Percentiles rank a stretch among this genome's conserved stretches.
phyloP scores from a whole-genome alignment of 1,140 invertebrate species.

The Heliothis virescens region DNA sequence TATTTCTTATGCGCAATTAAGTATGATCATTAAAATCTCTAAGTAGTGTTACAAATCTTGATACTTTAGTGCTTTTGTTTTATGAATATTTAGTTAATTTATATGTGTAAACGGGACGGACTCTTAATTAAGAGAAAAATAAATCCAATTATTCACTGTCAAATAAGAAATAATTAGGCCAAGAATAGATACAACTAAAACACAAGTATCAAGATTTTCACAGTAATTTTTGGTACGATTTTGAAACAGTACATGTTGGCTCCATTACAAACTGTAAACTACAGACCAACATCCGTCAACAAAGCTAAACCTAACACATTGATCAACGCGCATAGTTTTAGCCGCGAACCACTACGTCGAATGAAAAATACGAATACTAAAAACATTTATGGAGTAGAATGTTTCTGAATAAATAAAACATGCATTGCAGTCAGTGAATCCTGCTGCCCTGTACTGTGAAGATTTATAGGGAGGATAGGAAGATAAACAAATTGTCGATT shows the following conservation, averaged over 20 bases:
- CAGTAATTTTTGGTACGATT: too few species aligned
- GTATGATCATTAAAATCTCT: too few species aligned
- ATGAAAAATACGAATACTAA: constrained; percentile 26
- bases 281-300: not conserved
- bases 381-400: constrained; percentile 37
- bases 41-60: too few species aligned
- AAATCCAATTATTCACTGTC: too few species aligned
- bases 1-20: too few species aligned
- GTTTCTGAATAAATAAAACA: constrained; percentile 40
- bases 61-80: too few species aligned
- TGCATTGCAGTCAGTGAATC: constrained; percentile 29
- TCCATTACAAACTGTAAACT: not conserved
- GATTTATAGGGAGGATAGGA: constrained; percentile 17
- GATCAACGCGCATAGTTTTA: constrained; percentile 20
- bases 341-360: not conserved
- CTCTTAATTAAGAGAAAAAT: too few species aligned
- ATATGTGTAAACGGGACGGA: too few species aligned
- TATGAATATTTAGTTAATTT: too few species aligned
- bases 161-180: too few species aligned
- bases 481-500: constrained; percentile 38
- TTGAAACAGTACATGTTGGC: not conserved
- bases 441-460: constrained; percentile 5
- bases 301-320: constrained; percentile 14
- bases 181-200: too few species aligned
- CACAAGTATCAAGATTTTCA: too few species aligned